Base-by-base conservation (phyloP, 2,888 invertebrate species). In the Brachylomia viminalis region DNA sequence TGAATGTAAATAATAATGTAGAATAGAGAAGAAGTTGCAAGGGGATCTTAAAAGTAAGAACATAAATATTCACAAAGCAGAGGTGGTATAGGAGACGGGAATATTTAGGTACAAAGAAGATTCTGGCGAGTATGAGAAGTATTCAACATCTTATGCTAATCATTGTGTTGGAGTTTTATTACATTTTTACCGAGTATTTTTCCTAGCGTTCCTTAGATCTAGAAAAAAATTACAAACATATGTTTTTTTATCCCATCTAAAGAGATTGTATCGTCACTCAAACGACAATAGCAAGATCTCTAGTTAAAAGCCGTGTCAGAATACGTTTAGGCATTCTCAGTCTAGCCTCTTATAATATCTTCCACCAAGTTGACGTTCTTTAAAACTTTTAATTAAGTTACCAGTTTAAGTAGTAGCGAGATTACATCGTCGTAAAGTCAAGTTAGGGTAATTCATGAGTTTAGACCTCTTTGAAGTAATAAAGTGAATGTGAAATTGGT, bases 401-500 rank as follows among this genome's bases (percentile, higher is more conserved):
- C 72, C 61, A 85, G 80, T 77, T 79, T 85, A 74, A 58, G 82
- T 72, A 59, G 79, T n/a, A 58, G 56, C 74, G 61, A 67, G 54
- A 81, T 79, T 71, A 75, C 58, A 73, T 66, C 73, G 76, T 88
- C 88, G 87, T 90, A 88, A 90, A 91, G 78, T 89, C 74, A 82
- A 88, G 85, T 86, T 89, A 79, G 77, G 83, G 75, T 82, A 86
- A 89, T 87, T 87, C 84, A 83, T 68, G 84, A 82, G 71, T 85
- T 72, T 77, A 84, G 88, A 87, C 89, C 89, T 86, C 85, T 83
- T 79, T 83, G 71, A 81, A 77, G 77, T 84, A 77, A 80, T 82
- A 84, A 86, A 88, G 81, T 78, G 82, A 78, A 87, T 86, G 87
- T 86, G 81, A 84, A 89, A 86, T 87, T 86, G 84, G 45, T 69